Conservation (phyloP, 1,140 invertebrate genomes). For the Maniola jurtina region DNA sequence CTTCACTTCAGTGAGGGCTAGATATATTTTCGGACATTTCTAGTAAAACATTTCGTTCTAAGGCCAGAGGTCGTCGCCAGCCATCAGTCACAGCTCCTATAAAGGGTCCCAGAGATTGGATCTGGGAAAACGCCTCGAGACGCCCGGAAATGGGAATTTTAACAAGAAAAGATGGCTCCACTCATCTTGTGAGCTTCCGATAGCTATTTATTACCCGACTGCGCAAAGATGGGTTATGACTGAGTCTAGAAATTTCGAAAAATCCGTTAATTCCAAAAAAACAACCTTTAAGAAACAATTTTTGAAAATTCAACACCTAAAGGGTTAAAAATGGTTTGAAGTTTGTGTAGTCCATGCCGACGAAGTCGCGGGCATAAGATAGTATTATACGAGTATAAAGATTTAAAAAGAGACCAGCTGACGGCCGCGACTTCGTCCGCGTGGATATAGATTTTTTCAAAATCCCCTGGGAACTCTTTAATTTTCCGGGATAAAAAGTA, state of each 20-base stretch:
- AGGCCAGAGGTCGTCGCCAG: neutral
- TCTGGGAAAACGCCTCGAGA: neutral
- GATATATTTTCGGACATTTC: neutral
- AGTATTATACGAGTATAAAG: too few relatives aligned
- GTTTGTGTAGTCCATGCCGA: too few relatives aligned
- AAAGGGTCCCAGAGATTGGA: conserved; percentile 4
- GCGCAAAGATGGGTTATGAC: neutral
- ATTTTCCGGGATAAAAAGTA: too few relatives aligned
- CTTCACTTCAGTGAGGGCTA: too few relatives aligned
- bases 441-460: too few relatives aligned
- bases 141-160: neutral
- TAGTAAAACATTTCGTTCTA: neutral
- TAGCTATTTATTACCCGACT: neutral
- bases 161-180: neutral
- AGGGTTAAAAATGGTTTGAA: too few relatives aligned
- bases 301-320: too few relatives aligned
- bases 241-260: neutral
- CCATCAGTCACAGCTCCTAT: neutral
- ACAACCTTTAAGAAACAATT: too few relatives aligned
- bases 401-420: neutral
- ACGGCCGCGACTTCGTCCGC: too few relatives aligned
- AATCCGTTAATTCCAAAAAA: too few relatives aligned
- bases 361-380: too few relatives aligned
- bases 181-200: neutral
- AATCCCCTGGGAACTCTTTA: too few relatives aligned